These are phyloP conservation scores for Deilephila elpenor DNA, from an alignment of 2,888 invertebrate genomes.

Conservation along the genomic window DNA sequence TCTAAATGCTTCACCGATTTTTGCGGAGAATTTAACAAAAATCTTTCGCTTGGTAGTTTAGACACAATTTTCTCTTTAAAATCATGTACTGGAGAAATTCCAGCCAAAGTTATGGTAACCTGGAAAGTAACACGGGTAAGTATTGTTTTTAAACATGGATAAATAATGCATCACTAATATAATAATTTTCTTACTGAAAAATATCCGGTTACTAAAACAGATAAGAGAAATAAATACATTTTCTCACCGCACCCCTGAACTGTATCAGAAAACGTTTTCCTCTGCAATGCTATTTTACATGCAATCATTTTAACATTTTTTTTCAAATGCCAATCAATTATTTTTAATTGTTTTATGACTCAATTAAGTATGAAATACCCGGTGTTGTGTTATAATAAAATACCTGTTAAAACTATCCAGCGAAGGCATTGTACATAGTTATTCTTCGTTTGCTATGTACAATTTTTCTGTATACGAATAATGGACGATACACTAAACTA, in stretches of 20 bases:
- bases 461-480: conserved; percentile 71
- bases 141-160: conserved; percentile 11
- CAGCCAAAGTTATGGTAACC: conserved; percentile 56
- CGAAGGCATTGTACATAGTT: conserved; percentile 75
- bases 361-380: background rate
- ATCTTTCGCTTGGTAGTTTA: conserved; percentile 54
- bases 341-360: conserved; percentile 11
- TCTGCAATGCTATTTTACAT: background rate
- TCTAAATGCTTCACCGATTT: conserved; percentile 72
- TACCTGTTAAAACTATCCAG: conserved; percentile 57
- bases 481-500: conserved; percentile 69
- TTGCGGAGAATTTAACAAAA: conserved; percentile 64
- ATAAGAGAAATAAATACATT: conserved; percentile 19
- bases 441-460: conserved; percentile 74
- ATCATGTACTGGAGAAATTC: conserved; percentile 77
- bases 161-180: conserved; percentile 29
- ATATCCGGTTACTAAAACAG: conserved; percentile 2
- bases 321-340: conserved; percentile 29
- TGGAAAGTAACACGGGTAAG: conserved; percentile 44
- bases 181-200: conserved; percentile 16
- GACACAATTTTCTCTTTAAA: conserved; percentile 61
- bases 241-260: background rate
- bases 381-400: background rate
- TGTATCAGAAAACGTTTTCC: background rate
- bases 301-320: background rate